These are phyloP conservation scores for Nansenia antarctica DNA, from an alignment of 2,113 vertebrate genomes.

Conservation along the genomic window DNA sequence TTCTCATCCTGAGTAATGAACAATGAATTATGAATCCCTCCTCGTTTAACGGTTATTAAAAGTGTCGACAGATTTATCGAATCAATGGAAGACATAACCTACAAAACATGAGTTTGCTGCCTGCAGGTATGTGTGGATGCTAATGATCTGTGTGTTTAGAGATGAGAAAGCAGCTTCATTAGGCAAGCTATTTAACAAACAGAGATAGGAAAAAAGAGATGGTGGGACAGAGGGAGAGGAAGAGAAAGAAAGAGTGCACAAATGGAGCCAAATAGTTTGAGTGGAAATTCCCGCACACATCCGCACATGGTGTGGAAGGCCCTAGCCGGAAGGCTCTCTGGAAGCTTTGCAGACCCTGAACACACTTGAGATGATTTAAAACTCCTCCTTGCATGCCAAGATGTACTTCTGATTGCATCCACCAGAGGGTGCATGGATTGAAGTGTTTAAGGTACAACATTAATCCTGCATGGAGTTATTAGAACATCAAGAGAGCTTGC, in stretches of 20 bases:
- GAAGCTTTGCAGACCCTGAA: too few relatives aligned
- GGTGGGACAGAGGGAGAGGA: not conserved
- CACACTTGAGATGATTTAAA: too few relatives aligned
- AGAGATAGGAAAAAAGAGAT: not conserved
- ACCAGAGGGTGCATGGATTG: too few relatives aligned
- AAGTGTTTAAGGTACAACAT: too few relatives aligned
- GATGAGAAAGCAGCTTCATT: slow-evolving; percentile 39
- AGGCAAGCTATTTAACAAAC: slow-evolving; percentile 33
- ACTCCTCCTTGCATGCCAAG: too few relatives aligned
- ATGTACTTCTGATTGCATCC: too few relatives aligned
- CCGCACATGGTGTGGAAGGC: too few relatives aligned
- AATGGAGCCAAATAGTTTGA: too few relatives aligned
- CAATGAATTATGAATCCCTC: slow-evolving; percentile 33
- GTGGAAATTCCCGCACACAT: too few relatives aligned
- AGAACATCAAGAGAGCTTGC: too few relatives aligned
- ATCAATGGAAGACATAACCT: slow-evolving; percentile 34
- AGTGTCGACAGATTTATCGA: slow-evolving; percentile 45
- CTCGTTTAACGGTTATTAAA: slow-evolving; percentile 37
- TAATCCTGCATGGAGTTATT: too few relatives aligned
- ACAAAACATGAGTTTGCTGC: slow-evolving; percentile 29
- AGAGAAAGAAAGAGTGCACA: not conserved
- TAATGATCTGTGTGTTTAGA: slow-evolving; percentile 44
- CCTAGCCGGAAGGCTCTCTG: too few relatives aligned
- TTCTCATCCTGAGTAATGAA: slow-evolving; percentile 1
- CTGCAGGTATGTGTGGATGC: slow-evolving; percentile 49